Conservation (phyloP, 2,113 vertebrate species). For the Ranitomeya imitator region DNA sequence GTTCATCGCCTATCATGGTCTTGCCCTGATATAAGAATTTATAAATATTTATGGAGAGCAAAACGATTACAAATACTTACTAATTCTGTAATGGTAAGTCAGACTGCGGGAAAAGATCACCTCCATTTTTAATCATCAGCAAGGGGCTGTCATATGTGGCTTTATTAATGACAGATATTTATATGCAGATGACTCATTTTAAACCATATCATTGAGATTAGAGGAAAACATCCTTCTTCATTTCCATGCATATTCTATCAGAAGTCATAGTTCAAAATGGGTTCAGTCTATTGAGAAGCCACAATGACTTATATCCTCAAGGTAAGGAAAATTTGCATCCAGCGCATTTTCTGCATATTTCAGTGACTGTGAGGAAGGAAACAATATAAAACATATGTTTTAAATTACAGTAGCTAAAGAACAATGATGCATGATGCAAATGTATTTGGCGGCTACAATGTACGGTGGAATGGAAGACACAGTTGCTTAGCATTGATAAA, state of each 20-base stretch:
- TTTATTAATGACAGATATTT: slow-evolving; percentile 42
- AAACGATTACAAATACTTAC: not conserved
- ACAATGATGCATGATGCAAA: not conserved
- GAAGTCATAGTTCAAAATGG: slow-evolving; percentile 32
- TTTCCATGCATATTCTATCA: slow-evolving; percentile 45
- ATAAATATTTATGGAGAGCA: not conserved
- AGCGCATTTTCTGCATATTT: not conserved
- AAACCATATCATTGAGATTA: slow-evolving; percentile 37
- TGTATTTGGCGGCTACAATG: not conserved
- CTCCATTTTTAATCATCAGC: slow-evolving; percentile 10
- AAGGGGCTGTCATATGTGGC: slow-evolving; percentile 7
- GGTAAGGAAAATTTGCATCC: slow-evolving; percentile 27
- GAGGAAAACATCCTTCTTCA: slow-evolving; percentile 31
- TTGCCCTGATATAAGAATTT: not conserved
- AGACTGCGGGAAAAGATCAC: not conserved
- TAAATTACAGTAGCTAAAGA: not conserved
- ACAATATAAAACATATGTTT: not conserved
- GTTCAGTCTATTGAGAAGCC: not conserved
- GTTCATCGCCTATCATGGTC: not conserved
- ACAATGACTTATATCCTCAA: slow-evolving; percentile 13
- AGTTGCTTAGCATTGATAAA: not conserved
- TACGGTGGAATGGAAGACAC: not conserved
- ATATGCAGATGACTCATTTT: slow-evolving; percentile 33
- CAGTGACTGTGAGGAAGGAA: not conserved
- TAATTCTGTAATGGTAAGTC: not conserved